A percentile compares a stretch with the other conserved stretches of the same genome.
Evolutionary conservation across 2,113 vertebrate genomes (phyloP).

Genomic region (Strix aluco): DNA sequence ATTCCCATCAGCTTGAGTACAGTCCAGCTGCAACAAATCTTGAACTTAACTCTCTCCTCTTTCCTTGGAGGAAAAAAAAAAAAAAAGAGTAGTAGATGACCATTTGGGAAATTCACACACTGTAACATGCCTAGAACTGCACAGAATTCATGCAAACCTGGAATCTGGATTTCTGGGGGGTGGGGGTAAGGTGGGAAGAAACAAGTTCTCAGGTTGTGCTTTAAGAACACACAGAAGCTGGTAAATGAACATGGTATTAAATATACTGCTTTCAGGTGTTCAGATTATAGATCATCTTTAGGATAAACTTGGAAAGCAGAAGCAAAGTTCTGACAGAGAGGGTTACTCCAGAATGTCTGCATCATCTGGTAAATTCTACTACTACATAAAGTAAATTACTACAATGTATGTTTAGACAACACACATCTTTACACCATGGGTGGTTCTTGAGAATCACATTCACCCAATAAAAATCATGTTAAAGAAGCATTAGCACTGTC

Average conservation of each 20-base stretch:
- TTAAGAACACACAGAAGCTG: neutral
- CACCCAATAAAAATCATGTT: slow-evolving; percentile 54
- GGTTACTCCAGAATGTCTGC: neutral
- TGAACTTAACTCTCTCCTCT: slow-evolving; percentile 43
- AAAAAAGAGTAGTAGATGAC: neutral
- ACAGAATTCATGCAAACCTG: neutral
- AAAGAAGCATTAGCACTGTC: slow-evolving; percentile 33
- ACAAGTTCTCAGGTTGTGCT: neutral
- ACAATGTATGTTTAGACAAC: slow-evolving; percentile 9
- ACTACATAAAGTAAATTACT: neutral
- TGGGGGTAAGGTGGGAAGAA: neutral
- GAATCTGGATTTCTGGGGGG: neutral
- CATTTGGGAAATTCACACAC: neutral
- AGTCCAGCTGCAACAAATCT: slow-evolving; percentile 65
- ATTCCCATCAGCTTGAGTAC: slow-evolving; percentile 64
- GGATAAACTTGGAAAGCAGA: neutral
- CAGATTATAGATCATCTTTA: neutral
- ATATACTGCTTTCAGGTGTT: neutral
- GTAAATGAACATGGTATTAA: neutral
- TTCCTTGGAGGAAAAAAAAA: neutral
- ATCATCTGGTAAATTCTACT: neutral
- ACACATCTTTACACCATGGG: slow-evolving; percentile 24
- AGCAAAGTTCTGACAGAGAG: neutral
- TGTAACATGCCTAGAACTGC: neutral
- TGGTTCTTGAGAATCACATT: slow-evolving; percentile 15